Evolutionary conservation across 2,888 invertebrate species (phyloP).

Genomic region (Enoplolaimus lenunculus): DNA sequence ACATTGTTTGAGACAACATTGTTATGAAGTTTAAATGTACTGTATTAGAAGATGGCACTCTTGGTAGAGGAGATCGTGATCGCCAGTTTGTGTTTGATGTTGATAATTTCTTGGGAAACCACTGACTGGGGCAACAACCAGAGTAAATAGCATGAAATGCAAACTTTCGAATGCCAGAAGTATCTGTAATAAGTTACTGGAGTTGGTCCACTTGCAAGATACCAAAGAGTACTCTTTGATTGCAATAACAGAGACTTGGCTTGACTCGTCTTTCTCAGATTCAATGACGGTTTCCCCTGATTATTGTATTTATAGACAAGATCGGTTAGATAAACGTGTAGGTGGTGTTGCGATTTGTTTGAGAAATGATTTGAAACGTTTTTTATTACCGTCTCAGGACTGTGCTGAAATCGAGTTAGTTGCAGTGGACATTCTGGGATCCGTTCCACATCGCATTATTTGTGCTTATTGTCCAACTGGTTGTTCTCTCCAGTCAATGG

Average conservation of each 20-base stretch:
- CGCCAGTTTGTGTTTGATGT: background rate
- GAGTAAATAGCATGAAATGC: background rate
- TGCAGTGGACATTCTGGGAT: background rate
- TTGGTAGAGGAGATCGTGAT: background rate
- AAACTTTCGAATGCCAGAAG: constrained; percentile 1
- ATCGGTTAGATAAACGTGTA: background rate
- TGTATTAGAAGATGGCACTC: background rate
- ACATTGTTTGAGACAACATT: background rate
- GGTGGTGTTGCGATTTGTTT: constrained; percentile 7
- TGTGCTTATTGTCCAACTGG: background rate
- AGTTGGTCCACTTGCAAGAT: background rate
- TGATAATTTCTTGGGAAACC: background rate
- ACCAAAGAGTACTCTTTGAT: background rate
- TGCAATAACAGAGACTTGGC: background rate
- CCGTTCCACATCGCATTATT: background rate
- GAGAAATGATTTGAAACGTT: background rate
- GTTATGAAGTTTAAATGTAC: background rate
- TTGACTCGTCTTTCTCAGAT: background rate
- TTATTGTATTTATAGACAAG: background rate
- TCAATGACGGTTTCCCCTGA: background rate
- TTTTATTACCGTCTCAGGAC: background rate
- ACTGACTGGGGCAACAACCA: constrained; percentile 1
- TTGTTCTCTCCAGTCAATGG: background rate
- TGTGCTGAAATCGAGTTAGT: background rate
- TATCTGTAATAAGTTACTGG: background rate